Evolutionary conservation across 2,888 invertebrate species (phyloP).

Genomic region (Creontiades dilutus): DNA sequence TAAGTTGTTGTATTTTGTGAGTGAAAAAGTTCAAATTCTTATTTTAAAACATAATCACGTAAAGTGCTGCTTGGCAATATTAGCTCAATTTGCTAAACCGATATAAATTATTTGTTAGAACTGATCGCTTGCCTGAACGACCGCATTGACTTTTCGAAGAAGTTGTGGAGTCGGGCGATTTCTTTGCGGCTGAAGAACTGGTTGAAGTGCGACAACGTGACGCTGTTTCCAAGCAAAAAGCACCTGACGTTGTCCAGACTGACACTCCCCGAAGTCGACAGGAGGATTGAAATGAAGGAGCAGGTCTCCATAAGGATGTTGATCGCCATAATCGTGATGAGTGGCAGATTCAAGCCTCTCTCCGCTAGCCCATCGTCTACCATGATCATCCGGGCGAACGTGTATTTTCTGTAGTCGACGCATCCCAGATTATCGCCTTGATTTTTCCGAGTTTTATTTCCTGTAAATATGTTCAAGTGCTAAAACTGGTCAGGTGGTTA

Average conservation of each 20-base stretch:
- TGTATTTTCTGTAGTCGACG: slow-evolving; percentile 31
- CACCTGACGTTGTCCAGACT: not conserved
- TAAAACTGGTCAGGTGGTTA: too few relatives aligned
- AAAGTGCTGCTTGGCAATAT: too few relatives aligned
- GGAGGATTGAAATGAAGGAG: not conserved
- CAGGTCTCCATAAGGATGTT: not conserved
- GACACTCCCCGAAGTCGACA: not conserved
- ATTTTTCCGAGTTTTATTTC: not conserved
- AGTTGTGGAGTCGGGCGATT: slow-evolving; percentile 4
- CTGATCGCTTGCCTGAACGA: not conserved
- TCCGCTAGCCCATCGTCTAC: not conserved
- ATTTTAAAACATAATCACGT: too few relatives aligned
- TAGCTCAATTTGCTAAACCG: too few relatives aligned
- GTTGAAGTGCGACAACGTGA: not conserved
- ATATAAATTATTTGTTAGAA: too few relatives aligned
- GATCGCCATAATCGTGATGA: not conserved
- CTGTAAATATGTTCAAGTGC: too few relatives aligned
- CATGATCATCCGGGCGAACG: slow-evolving; percentile 2
- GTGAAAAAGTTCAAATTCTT: too few relatives aligned
- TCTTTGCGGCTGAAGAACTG: slow-evolving; percentile 1
- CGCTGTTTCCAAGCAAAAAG: not conserved
- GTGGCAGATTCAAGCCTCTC: not conserved
- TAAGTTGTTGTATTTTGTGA: too few relatives aligned
- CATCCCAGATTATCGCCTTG: not conserved
- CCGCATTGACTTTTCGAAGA: not conserved